phyloP scores from a whole-genome alignment of 2,113 vertebrate genomes.

The Zapornia atra region DNA sequence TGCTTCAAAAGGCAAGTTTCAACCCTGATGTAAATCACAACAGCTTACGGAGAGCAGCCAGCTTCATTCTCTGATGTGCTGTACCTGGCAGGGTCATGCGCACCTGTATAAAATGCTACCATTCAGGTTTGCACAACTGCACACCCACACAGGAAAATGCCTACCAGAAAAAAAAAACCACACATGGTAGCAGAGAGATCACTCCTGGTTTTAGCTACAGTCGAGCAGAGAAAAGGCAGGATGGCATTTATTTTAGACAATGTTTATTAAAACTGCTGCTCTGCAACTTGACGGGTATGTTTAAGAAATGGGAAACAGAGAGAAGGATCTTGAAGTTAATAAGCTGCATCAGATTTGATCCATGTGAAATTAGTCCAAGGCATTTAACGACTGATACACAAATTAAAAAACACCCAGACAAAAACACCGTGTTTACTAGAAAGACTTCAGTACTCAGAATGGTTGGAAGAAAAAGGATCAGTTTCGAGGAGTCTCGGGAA shows the following conservation, averaged over 20 bases:
- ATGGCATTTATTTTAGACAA: not conserved
- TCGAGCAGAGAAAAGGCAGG: not conserved
- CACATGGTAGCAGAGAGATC: accelerated
- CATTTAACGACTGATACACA: not conserved
- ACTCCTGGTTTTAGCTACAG: accelerated
- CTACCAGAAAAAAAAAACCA: not conserved
- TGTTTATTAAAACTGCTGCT: not conserved
- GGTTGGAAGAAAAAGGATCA: not conserved
- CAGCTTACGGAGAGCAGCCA: not conserved
- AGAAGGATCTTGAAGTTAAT: not conserved
- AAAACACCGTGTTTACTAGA: not conserved
- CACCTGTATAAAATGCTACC: slow-evolving; percentile 55
- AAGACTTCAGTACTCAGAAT: not conserved
- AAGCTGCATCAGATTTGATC: not conserved
- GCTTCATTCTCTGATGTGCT: not conserved
- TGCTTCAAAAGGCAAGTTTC: not conserved
- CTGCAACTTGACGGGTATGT: not conserved
- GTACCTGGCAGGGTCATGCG: not conserved
- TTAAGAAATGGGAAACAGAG: not conserved
- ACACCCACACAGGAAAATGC: slow-evolving; percentile 57
- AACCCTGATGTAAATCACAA: not conserved
- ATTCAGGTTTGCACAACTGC: slow-evolving; percentile 62
- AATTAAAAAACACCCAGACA: not conserved
- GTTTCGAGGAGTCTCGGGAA: not conserved
- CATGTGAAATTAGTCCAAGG: not conserved